Evolutionary conservation across 2,888 invertebrate genomes (phyloP), one percentile per base, ranked within the genome.

Genomic region (Drosophila pseudotalamancana): DNA sequence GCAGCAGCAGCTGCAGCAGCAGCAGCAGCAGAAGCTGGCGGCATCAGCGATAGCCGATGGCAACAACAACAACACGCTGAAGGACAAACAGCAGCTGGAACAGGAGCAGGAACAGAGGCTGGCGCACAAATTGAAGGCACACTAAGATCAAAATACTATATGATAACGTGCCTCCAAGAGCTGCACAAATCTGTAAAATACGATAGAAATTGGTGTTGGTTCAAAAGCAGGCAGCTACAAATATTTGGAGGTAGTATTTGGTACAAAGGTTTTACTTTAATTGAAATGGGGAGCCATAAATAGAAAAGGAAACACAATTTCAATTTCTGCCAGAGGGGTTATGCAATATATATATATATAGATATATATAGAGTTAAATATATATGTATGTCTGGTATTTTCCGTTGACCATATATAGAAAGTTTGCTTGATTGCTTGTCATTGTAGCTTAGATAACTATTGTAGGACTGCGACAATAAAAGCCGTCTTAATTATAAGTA

Each of bases 151-250:
- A 34, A 53, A 31, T 4, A 31, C 6, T 9, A 27, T 8, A 29
- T 2, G 3, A 37, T 23, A 51, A 57, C 54, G 59, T 59, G 43
- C 72, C 68, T 72, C 78, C 76, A 62, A 56, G 34, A 39, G 71
- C 65, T 69, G 64, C 59, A 50, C 19, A 35, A 61, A 63, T 54
- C 63, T 63, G 57, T 67, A 63, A 34, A 65, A 53, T 68, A 68
- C 57, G 60, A 72, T 62, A 60, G 51, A 71, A 81, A 79, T 84
- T 81, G 84, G 85, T 85, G 82, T 81, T 81, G 81, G 84, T 72
- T 39, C 19, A 57, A 63, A 63, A 62, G 72, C 62, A 61, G 53
- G 70, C 72, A 56, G 67, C 72, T 43, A 29, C 43, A 12, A 59
- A 29, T 27, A 60, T 66, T 71, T 72, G 78, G 72, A 78, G 67